Conservation (phyloP, 1,140 invertebrate genomes). For the Brachionus rotundiformis region DNA sequence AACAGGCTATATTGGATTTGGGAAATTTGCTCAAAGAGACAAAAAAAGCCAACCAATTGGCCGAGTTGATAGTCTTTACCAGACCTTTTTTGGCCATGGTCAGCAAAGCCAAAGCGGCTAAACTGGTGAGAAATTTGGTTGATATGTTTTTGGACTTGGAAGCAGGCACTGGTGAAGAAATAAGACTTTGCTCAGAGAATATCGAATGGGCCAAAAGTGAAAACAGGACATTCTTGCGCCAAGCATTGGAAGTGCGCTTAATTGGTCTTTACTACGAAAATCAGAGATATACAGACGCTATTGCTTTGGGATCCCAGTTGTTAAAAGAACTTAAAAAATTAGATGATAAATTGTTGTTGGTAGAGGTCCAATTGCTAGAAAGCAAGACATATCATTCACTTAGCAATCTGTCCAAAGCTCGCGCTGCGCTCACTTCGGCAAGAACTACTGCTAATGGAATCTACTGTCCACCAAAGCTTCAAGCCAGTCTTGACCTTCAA, state of each 20-base stretch:
- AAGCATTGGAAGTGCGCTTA: constrained; percentile 77
- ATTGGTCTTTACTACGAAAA: constrained; percentile 51
- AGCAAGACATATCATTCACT: constrained; percentile 98
- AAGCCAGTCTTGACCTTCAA: constrained; percentile 92
- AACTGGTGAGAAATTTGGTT: constrained; percentile 89
- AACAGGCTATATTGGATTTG: constrained; percentile 83
- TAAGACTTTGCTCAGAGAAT: constrained; percentile 79
- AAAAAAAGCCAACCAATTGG: constrained; percentile 87
- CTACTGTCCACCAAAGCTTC: constrained; percentile 96
- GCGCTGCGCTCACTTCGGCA: constrained; percentile 93
- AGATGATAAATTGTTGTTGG: constrained; percentile 96
- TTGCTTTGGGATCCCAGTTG: constrained; percentile 71
- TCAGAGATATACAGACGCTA: not conserved
- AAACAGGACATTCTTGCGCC: constrained; percentile 90
- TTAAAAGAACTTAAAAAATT: constrained; percentile 94
- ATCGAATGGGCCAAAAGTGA: constrained; percentile 99
- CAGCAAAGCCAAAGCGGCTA: constrained; percentile 97
- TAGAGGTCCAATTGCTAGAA: constrained; percentile 91
- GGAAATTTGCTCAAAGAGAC: constrained; percentile 86
- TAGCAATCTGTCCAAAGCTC: constrained; percentile 90
- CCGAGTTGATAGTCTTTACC: constrained; percentile 86
- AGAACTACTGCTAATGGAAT: constrained; percentile 98
- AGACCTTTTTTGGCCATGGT: constrained; percentile 86
- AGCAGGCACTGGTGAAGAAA: constrained; percentile 70
- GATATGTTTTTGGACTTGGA: constrained; percentile 96